Evolutionary conservation across 2,113 vertebrate genomes (phyloP), one percentile per base, ranked within the genome.

Genomic region (Seriola aureovittata): DNA sequence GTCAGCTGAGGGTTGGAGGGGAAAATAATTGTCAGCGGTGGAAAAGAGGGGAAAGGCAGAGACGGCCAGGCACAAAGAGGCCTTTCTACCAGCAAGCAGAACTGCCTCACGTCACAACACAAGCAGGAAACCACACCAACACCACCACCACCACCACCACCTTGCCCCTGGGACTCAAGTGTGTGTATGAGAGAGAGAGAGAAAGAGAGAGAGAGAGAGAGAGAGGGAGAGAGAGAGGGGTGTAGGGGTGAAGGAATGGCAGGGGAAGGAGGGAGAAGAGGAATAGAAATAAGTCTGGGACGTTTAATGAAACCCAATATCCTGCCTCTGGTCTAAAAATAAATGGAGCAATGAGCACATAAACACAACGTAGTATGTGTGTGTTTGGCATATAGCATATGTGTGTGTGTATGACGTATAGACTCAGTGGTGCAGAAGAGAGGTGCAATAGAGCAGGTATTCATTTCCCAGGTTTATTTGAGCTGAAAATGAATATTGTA

Each of bases 251-350:
- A 63, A 85, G 75, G 81, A 82, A 87, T 80, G 79, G 62, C 14
- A 10, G 55, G 62, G 23, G 23, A 54, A 50, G 9, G 17, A 74
- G 67, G 71, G 40, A 50, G 42, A 42, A 17, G 59, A 55, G 50
- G 23, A 64, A 88, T 77, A 80, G 32, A 78, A 80, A 62, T 66
- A 34, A 80, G 81, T 90, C 87, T 87, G 90, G 93, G 90, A 82
- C 66, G 59, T 90, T 92, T 90, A 91, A 92, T 93, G 92, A 93
- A 94, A 93, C 87, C 50, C 78, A 94, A 92, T 91, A 91, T 89
- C 82, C 70, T 90, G 85, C 64, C 81, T 80, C 75, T 80, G 29
- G 84, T 92, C 93, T 95, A 94, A 95, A 96, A 96, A 96, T 95
- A 95, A 91, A 93, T 82, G 79, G 12, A 65, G 52, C 71, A 78